A percentile compares a stretch with the other conserved stretches of the same genome.
Conservation (phyloP, 2,888 invertebrate species). For the Ochropleura leucogaster region DNA sequence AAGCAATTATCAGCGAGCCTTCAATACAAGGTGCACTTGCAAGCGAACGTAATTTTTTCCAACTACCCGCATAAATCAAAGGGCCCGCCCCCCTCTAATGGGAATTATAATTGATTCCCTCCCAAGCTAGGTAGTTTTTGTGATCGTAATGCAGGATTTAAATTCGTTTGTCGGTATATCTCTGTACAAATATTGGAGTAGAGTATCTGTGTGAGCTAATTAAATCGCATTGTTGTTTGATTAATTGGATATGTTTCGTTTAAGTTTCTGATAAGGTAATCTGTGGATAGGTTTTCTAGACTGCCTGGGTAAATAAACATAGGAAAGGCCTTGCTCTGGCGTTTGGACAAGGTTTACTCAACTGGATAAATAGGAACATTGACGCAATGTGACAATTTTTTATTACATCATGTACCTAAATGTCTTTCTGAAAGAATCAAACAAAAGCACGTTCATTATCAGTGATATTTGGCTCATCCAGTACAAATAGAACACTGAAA, state of each 20-base stretch:
- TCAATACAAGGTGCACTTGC: slow-evolving; percentile 71
- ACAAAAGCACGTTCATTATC: no score
- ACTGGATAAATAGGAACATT: not conserved
- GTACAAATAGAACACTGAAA: not conserved
- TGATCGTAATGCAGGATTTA: slow-evolving; percentile 68
- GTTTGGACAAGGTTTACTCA: not conserved
- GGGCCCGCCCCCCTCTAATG: slow-evolving; percentile 80
- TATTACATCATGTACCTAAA: no score
- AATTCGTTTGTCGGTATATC: slow-evolving; percentile 61
- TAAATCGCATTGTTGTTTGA: slow-evolving; percentile 52
- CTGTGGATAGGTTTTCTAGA: not conserved
- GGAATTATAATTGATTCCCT: slow-evolving; percentile 83
- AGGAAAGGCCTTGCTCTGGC: not conserved
- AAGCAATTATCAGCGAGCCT: slow-evolving; percentile 60
- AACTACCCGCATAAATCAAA: slow-evolving; percentile 73
- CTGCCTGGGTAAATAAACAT: not conserved
- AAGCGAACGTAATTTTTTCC: slow-evolving; percentile 64
- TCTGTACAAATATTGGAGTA: slow-evolving; percentile 58
- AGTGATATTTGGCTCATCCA: not conserved
- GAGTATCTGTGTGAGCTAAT: slow-evolving; percentile 49
- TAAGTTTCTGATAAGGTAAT: not conserved
- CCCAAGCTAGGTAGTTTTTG: slow-evolving; percentile 70
- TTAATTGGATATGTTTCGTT: slow-evolving; percentile 30
- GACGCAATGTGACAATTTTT: no score
- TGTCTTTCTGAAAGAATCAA: no score